Percentiles rank a stretch among this genome's conserved stretches.
phyloP scores from a whole-genome alignment of 1,140 invertebrate species.

The Drosophila rhopaloa region DNA sequence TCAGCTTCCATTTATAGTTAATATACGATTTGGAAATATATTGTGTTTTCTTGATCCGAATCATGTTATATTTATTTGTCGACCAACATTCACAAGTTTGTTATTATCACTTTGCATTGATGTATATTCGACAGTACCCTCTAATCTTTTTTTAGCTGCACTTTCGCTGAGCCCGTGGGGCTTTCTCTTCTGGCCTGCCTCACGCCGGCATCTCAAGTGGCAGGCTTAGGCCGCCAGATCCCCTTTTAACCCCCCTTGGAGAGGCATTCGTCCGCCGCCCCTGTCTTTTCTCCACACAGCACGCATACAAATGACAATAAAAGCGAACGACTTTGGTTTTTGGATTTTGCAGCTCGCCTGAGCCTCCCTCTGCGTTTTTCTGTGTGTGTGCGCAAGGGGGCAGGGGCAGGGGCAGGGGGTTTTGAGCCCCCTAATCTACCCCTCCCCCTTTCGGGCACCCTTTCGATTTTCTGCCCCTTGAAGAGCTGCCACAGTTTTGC shows the following conservation, averaged over 20 bases:
- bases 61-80: no score
- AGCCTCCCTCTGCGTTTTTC: not conserved
- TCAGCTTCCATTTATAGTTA: no score
- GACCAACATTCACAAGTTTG: no score
- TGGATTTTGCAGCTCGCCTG: slow-evolving; percentile 67
- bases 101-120: not conserved
- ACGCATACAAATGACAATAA: slow-evolving; percentile 81
- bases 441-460: not conserved
- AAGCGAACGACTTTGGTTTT: slow-evolving; percentile 78
- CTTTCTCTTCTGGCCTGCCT: not conserved
- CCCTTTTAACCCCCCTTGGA: not conserved
- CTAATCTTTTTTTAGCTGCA: not conserved
- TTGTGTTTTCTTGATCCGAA: no score
- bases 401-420: not conserved
- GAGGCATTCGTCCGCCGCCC: not conserved
- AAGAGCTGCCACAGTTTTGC: slow-evolving; percentile 24
- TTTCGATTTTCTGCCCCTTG: not conserved
- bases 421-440: not conserved
- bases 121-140: no score
- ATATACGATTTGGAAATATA: no score
- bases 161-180: not conserved
- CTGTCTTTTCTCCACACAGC: slow-evolving; percentile 1
- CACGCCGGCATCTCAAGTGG: slow-evolving; percentile 34
- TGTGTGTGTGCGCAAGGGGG: not conserved
- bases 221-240: slow-evolving; percentile 15